Evolutionary conservation across 2,113 vertebrate species (phyloP).

Genomic region (Arenaria interpres): DNA sequence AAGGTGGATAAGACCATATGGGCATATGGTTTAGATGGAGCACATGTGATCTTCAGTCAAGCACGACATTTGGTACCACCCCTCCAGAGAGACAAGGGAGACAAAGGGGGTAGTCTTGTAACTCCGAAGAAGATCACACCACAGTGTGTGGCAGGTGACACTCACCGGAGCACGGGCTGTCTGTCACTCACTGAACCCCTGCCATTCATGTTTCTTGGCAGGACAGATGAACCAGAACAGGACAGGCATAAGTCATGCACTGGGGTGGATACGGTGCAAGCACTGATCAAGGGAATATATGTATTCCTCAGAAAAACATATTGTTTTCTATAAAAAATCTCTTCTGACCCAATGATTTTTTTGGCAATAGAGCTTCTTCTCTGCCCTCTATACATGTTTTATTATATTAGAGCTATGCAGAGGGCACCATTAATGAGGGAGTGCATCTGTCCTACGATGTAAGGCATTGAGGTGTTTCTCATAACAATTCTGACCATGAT

Average conservation of each 20-base stretch:
- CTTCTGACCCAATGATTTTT: background rate
- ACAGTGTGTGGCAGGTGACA: background rate
- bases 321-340: background rate
- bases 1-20: background rate
- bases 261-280: background rate
- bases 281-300: background rate
- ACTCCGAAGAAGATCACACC: background rate
- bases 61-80: fast-evolving
- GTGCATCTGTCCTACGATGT: background rate
- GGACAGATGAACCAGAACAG: background rate
- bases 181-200: background rate
- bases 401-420: background rate
- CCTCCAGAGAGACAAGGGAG: background rate
- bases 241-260: too few relatives aligned
- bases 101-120: background rate
- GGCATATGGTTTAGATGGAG: background rate
- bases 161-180: background rate
- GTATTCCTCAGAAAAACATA: background rate
- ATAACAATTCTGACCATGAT: background rate
- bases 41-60: background rate
- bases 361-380: background rate
- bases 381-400: background rate
- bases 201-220: background rate
- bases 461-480: background rate
- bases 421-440: background rate